phyloP scores from a whole-genome alignment of 2,113 vertebrate genomes.

The Mustela lutreola region DNA sequence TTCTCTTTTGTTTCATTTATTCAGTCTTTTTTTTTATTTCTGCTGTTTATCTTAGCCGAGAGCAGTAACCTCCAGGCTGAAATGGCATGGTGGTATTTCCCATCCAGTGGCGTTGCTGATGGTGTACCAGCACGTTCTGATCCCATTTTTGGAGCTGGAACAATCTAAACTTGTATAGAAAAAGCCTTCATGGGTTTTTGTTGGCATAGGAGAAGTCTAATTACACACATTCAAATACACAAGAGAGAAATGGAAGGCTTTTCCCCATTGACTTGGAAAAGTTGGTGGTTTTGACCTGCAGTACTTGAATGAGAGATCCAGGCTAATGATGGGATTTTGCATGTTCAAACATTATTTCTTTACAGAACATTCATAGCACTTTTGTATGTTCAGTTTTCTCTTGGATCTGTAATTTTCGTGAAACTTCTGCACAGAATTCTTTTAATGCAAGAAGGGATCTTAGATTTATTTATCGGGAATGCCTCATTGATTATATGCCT shows the following conservation, averaged over 20 bases:
- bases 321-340: conserved; percentile 81
- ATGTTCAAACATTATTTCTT: conserved; percentile 79
- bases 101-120: conserved; percentile 38
- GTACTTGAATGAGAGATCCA: conserved; percentile 75
- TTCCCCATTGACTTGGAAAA: conserved; percentile 83
- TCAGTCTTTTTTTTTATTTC: conserved; percentile 53
- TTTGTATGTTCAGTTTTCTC: conserved; percentile 63
- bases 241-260: conserved; percentile 81
- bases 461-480: not conserved
- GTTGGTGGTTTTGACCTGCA: conserved; percentile 82
- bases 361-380: conserved; percentile 49
- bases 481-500: not conserved
- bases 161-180: conserved; percentile 83
- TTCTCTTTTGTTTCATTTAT: conserved; percentile 30
- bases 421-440: conserved; percentile 15
- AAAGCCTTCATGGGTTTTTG: conserved; percentile 80
- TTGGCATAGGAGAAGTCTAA: conserved; percentile 80
- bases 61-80: conserved; percentile 51
- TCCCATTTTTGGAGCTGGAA: conserved; percentile 77
- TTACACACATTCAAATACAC: conserved; percentile 84
- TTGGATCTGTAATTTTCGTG: conserved; percentile 22
- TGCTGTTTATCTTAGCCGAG: conserved; percentile 70
- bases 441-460: not conserved
- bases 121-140: conserved; percentile 77
- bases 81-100: conserved; percentile 64